Evolutionary conservation across 2,888 invertebrate genomes (phyloP).

Genomic region (Trileptium ribeirensis): DNA sequence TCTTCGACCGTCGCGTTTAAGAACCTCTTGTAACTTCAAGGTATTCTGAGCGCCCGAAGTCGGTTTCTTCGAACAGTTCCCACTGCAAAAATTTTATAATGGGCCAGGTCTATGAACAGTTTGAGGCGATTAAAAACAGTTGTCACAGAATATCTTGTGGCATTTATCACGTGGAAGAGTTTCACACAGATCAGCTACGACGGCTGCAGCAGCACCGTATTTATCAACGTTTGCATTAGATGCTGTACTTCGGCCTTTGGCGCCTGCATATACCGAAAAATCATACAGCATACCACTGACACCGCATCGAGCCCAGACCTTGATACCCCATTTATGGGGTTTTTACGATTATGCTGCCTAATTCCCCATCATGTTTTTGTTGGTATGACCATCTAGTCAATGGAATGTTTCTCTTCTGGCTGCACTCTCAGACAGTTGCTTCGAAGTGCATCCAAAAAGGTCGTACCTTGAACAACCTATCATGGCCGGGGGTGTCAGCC

Average conservation of each 20-base stretch:
- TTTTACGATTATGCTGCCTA: background rate
- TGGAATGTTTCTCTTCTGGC: background rate
- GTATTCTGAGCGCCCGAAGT: too few relatives aligned
- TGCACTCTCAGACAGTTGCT: background rate
- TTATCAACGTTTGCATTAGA: too few relatives aligned
- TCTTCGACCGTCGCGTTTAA: slow-evolving; percentile 21
- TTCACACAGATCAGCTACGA: background rate
- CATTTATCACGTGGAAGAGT: background rate
- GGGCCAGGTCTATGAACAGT: too few relatives aligned
- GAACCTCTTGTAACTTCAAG: too few relatives aligned
- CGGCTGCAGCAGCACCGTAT: background rate
- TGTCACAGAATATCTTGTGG: background rate
- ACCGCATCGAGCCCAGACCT: background rate
- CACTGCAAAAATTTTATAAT: too few relatives aligned
- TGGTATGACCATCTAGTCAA: background rate
- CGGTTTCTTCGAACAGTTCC: too few relatives aligned
- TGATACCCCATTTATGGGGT: background rate
- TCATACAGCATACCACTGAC: background rate
- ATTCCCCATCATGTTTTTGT: background rate
- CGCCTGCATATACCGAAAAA: background rate
- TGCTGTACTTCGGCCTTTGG: too few relatives aligned
- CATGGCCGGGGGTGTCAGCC: background rate
- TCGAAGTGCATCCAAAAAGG: background rate
- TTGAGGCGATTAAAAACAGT: background rate
- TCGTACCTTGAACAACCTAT: background rate